Conservation (phyloP, 1,140 invertebrate genomes). For the Hyles euphorbiae region DNA sequence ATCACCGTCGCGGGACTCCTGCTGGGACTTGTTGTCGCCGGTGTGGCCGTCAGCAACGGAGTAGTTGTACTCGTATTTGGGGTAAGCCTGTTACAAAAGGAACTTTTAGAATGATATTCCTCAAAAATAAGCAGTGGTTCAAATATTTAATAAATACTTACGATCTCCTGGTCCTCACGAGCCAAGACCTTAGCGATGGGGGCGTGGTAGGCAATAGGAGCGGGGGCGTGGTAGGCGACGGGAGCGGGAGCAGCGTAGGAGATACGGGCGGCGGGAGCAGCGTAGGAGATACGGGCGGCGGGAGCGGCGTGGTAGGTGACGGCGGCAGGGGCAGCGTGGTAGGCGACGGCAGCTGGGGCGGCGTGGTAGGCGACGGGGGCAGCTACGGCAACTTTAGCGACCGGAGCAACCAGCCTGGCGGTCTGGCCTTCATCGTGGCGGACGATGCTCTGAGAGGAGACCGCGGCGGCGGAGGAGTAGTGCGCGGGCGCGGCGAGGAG, state of each 20-base stretch:
- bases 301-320: constrained; percentile 39
- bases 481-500: constrained; percentile 37
- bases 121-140: no score
- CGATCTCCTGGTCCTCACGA: neutral
- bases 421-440: constrained; percentile 34
- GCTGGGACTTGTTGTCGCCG: constrained; percentile 72
- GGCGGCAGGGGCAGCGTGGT: constrained; percentile 22
- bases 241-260: constrained; percentile 20
- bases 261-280: constrained; percentile 18
- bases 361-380: constrained; percentile 33
- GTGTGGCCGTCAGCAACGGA: constrained; percentile 70
- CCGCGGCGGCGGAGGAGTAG: constrained; percentile 44
- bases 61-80: constrained; percentile 72
- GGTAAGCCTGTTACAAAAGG: constrained; percentile 35
- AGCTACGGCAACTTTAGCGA: constrained; percentile 23
- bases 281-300: constrained; percentile 22
- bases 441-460: constrained; percentile 56
- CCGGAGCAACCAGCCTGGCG: constrained; percentile 25
- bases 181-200: constrained; percentile 11
- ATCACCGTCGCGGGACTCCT: constrained; percentile 72
- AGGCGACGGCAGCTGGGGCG: constrained; percentile 26
- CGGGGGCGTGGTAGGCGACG: constrained; percentile 37
- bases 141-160: neutral
- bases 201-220: constrained; percentile 20
- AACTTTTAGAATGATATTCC: no score